Evolutionary conservation across 2,888 invertebrate species (phyloP), one percentile per base, ranked within the genome.

Genomic region (Amblyteles armatorius): DNA sequence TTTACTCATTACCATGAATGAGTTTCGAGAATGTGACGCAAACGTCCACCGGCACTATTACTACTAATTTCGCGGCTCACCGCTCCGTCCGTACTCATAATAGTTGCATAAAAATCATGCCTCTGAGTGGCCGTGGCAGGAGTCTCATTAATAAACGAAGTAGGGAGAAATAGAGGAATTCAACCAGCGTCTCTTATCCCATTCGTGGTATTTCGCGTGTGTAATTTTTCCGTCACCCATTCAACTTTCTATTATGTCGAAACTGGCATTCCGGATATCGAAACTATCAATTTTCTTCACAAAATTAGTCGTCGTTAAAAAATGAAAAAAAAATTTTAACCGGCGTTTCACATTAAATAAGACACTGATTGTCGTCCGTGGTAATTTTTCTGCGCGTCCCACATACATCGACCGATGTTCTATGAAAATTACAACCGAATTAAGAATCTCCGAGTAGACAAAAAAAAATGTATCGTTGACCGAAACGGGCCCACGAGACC

Each of bases 11-110:
- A 63, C 50, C 29, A 29, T 26, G 67, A 55, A 77, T 74, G 52
- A 69, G 50, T 76, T 71, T 77, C 65, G 26, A 26, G 57, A 33
- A 63, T 50, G 50, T 76, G 69, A 82, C 13, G 65, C 36, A 33
- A 69, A 52, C 50, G 22, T 36, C 13, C 50, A 29, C 55, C 67
- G n/a, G 11, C 74, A 81, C 81, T 48, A 26, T 16, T 48, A 22
- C 13, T 33, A 36, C 44, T 68, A 19, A 67, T 67, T 68, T 44
- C 11, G 26, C 22, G 44, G 44, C 57, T 57, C 57, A 57, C 19
- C 57, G 57, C 22, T 57, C 26, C 57, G 57, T 0, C 13, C 22
- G 26, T 57, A 57, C 57, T 5, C 57, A 57, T 57, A 57, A 26
- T 13, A 57, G 57, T 57, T 57, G 57, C 57, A 26, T 26, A 57